phyloP scores from a whole-genome alignment of 2,888 invertebrate species.

The Lasioglossum lativentre region DNA sequence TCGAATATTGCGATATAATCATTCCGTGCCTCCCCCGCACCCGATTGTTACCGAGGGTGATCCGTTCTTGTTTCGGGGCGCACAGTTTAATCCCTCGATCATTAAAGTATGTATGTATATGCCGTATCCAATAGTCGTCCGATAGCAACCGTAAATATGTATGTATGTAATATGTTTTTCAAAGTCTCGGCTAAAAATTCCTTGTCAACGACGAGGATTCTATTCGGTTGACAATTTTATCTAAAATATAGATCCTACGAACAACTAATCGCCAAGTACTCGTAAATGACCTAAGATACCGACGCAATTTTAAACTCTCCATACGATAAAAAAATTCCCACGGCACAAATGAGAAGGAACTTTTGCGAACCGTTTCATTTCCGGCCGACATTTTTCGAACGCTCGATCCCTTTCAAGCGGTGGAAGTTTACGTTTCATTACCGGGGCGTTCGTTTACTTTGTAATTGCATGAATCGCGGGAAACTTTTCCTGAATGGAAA shows the following conservation, averaged over 20 bases:
- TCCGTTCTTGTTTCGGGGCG: conserved; percentile 16
- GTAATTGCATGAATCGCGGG: conserved; percentile 21
- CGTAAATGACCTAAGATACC: not conserved
- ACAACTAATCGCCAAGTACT: too few relatives aligned
- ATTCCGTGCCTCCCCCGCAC: not conserved
- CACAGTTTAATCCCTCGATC: conserved; percentile 29
- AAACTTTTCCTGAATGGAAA: not conserved
- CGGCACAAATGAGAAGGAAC: not conserved
- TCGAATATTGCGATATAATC: conserved; percentile 57
- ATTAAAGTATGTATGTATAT: not conserved
- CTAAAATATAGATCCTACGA: too few relatives aligned
- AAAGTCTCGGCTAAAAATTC: not conserved
- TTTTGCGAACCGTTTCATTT: not conserved
- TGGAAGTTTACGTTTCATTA: conserved; percentile 35
- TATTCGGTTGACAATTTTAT: too few relatives aligned
- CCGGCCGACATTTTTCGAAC: conserved; percentile 1
- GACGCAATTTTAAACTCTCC: not conserved
- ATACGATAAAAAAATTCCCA: not conserved
- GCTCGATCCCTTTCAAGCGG: not conserved
- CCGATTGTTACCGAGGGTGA: not conserved
- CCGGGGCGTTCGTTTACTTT: conserved; percentile 6
- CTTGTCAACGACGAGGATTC: too few relatives aligned
- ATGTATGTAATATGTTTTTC: not conserved
- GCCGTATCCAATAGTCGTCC: conserved; percentile 5
- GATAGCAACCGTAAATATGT: not conserved